Base-by-base conservation (phyloP, 2,113 vertebrate genomes). In the Heliornis fulica region DNA sequence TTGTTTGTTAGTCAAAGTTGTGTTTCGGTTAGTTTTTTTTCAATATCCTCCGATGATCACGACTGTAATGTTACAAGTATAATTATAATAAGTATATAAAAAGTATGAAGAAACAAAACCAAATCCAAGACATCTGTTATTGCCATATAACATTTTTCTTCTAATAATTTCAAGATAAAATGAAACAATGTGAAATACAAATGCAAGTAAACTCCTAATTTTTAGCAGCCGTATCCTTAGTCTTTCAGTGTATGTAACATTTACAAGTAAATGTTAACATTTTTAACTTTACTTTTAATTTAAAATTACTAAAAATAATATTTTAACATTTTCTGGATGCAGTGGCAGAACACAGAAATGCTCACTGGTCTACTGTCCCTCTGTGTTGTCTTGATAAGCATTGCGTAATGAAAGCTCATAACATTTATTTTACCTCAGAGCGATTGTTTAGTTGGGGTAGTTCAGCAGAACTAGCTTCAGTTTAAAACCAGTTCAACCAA, bases 31-130 rank as follows among this genome's bases (percentile, higher is more conserved):
- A 13, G 59, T 31, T 29, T 41, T 53, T 64, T 53, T 31, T 23
- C 15, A 59, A 75, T 54, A 75, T 51, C 6, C 10, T 83, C 10
- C 41, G 32, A 75, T 56, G 4, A 50, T 74, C 43, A 43, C 26
- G 51, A 34, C 5, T 70, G 16, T 65, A 54, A 61, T 41, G 34
- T 20, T 60, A 38, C 4, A 56, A 34, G n/a, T 65, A 36, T 38
- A 60, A 6, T 40, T 83, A 23, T 8, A 76, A 9, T 64, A 78
- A 69, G 15, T 45, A 45, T 61, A 31, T 65, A 51, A 61, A 50
- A 26, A 20, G 2, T 29, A 20, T 54, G 69, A 86, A 20, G 46
- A 54, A 64, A 77, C 36, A 19, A 0, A 0, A 7, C 22, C 7
- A 87, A 59, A 60, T 74, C 31, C 10, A 61, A 79, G 45, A 19